These are phyloP conservation scores for Hipposideros larvatus DNA, from an alignment of 2,797 vertebrate species.

Conservation along the genomic window DNA sequence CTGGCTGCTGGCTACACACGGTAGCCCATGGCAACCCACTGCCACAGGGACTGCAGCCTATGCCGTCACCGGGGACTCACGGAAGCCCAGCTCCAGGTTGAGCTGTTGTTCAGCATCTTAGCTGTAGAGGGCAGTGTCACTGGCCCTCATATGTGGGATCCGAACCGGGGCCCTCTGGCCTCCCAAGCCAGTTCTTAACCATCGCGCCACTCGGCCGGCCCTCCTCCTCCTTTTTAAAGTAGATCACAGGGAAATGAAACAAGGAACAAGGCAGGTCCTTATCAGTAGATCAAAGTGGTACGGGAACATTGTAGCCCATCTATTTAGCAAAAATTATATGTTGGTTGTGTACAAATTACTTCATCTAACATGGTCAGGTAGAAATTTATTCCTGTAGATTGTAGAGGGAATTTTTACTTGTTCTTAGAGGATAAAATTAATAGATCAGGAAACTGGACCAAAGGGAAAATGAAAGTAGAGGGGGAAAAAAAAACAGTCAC, in stretches of 20 bases:
- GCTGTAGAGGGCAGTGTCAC: too few relatives aligned
- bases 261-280: background rate
- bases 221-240: too few relatives aligned
- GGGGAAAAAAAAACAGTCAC: background rate
- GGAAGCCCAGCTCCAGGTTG: too few relatives aligned
- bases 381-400: conserved; percentile 1
- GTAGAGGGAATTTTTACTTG: background rate
- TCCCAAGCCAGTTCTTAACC: too few relatives aligned
- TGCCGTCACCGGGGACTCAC: too few relatives aligned
- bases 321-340: conserved; percentile 20
- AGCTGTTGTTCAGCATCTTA: too few relatives aligned
- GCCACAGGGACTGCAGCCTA: too few relatives aligned
- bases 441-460: background rate
- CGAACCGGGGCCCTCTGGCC: too few relatives aligned
- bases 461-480: background rate
- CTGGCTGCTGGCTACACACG: too few relatives aligned
- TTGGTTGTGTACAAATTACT: conserved; percentile 52
- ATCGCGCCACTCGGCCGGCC: too few relatives aligned
- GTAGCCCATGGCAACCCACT: too few relatives aligned
- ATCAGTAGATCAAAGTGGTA: background rate
- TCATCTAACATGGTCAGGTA: conserved; percentile 45
- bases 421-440: background rate
- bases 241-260: background rate
- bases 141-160: too few relatives aligned
- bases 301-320: background rate